These are phyloP conservation scores for Lagopus muta DNA, from an alignment of 2,113 vertebrate species.

Conservation along the genomic window DNA sequence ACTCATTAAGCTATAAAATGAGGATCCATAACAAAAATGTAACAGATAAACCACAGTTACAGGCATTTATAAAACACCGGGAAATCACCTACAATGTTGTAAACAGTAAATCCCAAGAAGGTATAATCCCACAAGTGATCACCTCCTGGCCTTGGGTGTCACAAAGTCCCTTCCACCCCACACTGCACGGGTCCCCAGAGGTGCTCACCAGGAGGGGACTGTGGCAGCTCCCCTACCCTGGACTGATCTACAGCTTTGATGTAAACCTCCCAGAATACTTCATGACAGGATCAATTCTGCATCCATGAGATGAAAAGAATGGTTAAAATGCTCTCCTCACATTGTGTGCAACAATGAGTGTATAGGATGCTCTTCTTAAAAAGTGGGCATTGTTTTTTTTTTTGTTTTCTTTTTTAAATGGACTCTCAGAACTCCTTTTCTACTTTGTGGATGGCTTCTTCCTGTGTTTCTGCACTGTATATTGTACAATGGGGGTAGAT, in stretches of 20 bases:
- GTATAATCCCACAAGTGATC: fast-evolving
- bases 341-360: not conserved
- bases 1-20: not conserved
- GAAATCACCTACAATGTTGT: not conserved
- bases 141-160: too few species aligned
- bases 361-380: not conserved
- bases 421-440: not conserved
- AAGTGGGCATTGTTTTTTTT: not conserved
- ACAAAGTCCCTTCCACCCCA: not conserved
- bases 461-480: not conserved
- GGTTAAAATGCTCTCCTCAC: not conserved
- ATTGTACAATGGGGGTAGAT: not conserved
- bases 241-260: not conserved
- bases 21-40: not conserved
- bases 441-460: not conserved
- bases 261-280: not conserved
- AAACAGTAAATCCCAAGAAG: not conserved
- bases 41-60: not conserved
- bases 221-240: fast-evolving
- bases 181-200: fast-evolving
- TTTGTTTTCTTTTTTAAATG: not conserved
- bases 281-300: fast-evolving
- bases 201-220: not conserved
- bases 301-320: not conserved
- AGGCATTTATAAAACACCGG: not conserved